Percentiles rank a stretch among this genome's conserved stretches.
Conservation (phyloP, 2,797 vertebrate species). For the Gobio occitaniae region DNA sequence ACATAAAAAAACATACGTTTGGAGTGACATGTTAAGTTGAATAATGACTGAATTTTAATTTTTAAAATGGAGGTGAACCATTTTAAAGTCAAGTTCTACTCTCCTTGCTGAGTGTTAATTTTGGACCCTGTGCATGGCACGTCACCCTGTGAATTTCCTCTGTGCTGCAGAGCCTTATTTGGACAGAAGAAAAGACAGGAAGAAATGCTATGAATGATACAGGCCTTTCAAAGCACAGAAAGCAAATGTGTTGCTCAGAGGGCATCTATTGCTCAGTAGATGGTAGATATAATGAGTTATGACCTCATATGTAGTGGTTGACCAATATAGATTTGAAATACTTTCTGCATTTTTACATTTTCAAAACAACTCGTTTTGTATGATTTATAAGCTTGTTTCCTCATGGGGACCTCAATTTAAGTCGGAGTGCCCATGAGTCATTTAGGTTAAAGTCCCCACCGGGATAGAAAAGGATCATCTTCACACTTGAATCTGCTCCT, state of each 20-base stretch:
- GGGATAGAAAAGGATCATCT: too few relatives aligned
- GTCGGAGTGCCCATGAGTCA: too few relatives aligned
- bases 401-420: too few relatives aligned
- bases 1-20: not conserved
- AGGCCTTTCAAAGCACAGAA: not conserved
- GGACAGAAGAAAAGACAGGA: not conserved
- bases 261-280: not conserved
- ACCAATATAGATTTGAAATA: too few relatives aligned
- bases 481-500: too few relatives aligned
- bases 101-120: not conserved
- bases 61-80: not conserved
- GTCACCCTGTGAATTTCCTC: not conserved
- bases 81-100: not conserved
- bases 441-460: too few relatives aligned
- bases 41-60: not conserved
- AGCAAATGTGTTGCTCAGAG: not conserved
- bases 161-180: conserved; percentile 41
- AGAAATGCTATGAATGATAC: not conserved
- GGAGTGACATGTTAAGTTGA: too few relatives aligned
- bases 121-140: not conserved
- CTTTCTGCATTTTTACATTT: too few relatives aligned
- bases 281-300: not conserved
- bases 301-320: not conserved
- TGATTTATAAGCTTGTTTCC: too few relatives aligned
- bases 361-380: too few relatives aligned